These are phyloP conservation scores for Zaprionus lachaisei DNA, from an alignment of 1,140 invertebrate genomes.

Conservation along the genomic window DNA sequence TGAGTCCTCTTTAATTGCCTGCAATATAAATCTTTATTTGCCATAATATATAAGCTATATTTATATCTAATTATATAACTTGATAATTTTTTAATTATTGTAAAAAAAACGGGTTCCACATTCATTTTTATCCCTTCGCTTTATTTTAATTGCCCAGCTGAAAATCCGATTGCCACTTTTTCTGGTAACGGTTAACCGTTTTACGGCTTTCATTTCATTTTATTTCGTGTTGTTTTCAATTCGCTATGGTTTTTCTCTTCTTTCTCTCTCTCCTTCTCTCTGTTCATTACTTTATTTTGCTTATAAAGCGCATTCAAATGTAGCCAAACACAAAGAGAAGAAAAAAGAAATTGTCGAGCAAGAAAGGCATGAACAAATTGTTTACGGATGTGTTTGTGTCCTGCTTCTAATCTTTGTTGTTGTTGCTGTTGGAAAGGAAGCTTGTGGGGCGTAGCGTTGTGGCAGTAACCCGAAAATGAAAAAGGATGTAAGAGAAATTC, in stretches of 20 bases:
- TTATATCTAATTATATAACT: neutral
- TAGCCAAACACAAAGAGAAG: slow-evolving; percentile 28
- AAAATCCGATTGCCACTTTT: slow-evolving; percentile 21
- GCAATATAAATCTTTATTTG: neutral
- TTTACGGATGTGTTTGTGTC: slow-evolving; percentile 81
- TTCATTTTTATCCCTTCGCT: slow-evolving; percentile 3
- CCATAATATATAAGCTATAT: neutral
- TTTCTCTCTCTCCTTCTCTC: slow-evolving; percentile 20
- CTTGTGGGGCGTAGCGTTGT: slow-evolving; percentile 1
- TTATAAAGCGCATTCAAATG: slow-evolving; percentile 66
- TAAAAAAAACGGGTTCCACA: neutral
- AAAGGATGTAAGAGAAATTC: slow-evolving; percentile 78
- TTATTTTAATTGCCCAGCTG: slow-evolving; percentile 29
- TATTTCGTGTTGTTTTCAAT: slow-evolving; percentile 9
- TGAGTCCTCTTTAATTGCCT: neutral
- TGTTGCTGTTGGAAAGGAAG: slow-evolving; percentile 11
- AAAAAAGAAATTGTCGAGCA: slow-evolving; percentile 44
- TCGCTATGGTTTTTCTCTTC: neutral
- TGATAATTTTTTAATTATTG: neutral
- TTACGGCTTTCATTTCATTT: slow-evolving; percentile 35
- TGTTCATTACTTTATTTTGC: slow-evolving; percentile 77
- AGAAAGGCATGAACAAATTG: slow-evolving; percentile 76
- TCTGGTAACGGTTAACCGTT: slow-evolving; percentile 27
- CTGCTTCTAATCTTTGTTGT: slow-evolving; percentile 52
- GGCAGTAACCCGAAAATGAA: slow-evolving; percentile 30